phyloP scores from a whole-genome alignment of 2,888 invertebrate species.

The Zelleria hepariella region DNA sequence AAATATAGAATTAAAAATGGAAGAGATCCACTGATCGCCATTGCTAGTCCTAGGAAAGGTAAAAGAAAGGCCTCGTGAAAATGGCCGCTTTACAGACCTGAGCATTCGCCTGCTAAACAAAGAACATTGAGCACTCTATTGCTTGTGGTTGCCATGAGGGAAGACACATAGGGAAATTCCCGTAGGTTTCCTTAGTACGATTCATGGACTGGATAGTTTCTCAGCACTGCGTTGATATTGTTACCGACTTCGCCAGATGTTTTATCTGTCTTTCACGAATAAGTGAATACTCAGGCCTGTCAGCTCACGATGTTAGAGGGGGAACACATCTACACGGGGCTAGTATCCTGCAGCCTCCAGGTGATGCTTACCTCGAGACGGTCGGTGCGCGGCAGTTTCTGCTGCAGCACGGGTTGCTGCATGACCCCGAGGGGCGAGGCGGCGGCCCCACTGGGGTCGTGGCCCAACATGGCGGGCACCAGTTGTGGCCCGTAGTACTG shows the following conservation, averaged over 20 bases:
- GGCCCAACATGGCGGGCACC: conserved; percentile 91
- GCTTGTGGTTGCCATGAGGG: no score
- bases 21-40: no score
- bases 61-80: no score
- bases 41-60: no score
- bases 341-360: no score
- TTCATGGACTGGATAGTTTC: no score
- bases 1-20: no score
- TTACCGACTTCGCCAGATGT: no score
- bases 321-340: conserved; percentile 24
- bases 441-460: conserved; percentile 83
- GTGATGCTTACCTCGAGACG: conserved; percentile 94
- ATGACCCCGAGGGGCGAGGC: conserved; percentile 89
- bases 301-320: conserved; percentile 19
- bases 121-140: not conserved
- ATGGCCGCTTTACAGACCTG: not conserved
- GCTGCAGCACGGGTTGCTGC: conserved; percentile 90
- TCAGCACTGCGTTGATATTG: no score
- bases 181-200: no score
- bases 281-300: not conserved
- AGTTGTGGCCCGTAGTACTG: conserved; percentile 92
- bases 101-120: not conserved
- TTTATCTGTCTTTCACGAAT: no score
- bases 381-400: conserved; percentile 95
- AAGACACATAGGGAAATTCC: no score